A percentile compares a stretch with the other conserved stretches of the same genome.
Conservation (phyloP, 2,113 vertebrate species). For the Nipponia nippon region DNA sequence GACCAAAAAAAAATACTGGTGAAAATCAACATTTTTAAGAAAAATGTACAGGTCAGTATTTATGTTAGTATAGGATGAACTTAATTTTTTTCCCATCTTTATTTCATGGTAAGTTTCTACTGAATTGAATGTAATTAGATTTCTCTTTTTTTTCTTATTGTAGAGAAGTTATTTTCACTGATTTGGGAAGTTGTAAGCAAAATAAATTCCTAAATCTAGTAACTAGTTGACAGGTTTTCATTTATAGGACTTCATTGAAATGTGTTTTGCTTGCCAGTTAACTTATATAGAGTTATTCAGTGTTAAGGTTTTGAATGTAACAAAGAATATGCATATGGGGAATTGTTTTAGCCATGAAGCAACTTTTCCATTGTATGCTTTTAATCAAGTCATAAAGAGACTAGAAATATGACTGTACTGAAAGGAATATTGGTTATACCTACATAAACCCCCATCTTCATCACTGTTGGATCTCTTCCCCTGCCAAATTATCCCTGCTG, state of each 20-base stretch:
- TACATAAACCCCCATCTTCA: background rate
- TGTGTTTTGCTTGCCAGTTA: background rate
- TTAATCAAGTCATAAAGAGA: conserved; percentile 26
- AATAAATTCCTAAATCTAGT: background rate
- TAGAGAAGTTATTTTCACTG: background rate
- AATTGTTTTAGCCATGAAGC: background rate
- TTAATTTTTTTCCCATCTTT: background rate
- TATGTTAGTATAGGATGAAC: background rate
- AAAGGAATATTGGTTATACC: background rate
- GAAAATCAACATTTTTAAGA: background rate
- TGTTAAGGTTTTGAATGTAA: background rate
- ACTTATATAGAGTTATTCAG: background rate
- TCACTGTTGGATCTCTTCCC: background rate
- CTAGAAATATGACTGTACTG: background rate
- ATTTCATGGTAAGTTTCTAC: background rate
- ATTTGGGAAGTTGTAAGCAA: background rate
- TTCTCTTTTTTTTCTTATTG: background rate
- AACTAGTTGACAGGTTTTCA: background rate
- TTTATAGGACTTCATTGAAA: background rate
- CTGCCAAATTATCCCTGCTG: background rate
- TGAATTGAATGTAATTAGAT: background rate
- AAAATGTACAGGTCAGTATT: background rate
- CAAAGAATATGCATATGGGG: background rate
- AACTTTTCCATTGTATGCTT: background rate
- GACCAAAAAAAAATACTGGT: background rate